Evolutionary conservation across 2,888 invertebrate genomes (phyloP).

Genomic region (Lacanobia oleracea): DNA sequence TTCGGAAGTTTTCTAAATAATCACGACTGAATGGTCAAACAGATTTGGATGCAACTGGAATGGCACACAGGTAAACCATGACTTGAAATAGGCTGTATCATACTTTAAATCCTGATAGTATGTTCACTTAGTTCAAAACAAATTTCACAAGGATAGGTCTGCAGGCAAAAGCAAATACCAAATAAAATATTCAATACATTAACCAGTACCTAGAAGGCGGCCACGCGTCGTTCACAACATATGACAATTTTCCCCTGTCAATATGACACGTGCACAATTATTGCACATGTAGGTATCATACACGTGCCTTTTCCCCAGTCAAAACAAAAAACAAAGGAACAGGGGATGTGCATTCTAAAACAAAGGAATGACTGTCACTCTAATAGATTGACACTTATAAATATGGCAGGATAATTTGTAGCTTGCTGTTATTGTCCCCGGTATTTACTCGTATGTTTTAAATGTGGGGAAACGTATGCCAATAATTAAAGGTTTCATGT

Average conservation of each 20-base stretch:
- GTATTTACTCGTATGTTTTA: not conserved
- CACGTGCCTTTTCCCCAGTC: not conserved
- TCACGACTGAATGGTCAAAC: no score
- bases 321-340: not conserved
- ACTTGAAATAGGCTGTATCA: not conserved
- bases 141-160: no score
- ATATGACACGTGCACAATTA: not conserved
- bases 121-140: not conserved
- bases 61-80: no score
- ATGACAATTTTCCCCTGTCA: not conserved
- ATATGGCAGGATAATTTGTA: constrained; percentile 1
- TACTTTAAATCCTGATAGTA: not conserved
- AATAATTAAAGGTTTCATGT: not conserved
- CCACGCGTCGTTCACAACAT: not conserved
- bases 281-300: not conserved
- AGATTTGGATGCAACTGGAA: no score
- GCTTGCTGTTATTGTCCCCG: no score
- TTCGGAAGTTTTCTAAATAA: no score
- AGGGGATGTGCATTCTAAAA: not conserved
- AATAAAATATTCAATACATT: not conserved
- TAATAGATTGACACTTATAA: not conserved
- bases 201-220: not conserved
- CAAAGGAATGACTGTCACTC: not conserved
- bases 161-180: not conserved
- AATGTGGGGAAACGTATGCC: not conserved